Base-by-base conservation (phyloP, 2,888 invertebrate genomes). In the Volucella bombylans region DNA sequence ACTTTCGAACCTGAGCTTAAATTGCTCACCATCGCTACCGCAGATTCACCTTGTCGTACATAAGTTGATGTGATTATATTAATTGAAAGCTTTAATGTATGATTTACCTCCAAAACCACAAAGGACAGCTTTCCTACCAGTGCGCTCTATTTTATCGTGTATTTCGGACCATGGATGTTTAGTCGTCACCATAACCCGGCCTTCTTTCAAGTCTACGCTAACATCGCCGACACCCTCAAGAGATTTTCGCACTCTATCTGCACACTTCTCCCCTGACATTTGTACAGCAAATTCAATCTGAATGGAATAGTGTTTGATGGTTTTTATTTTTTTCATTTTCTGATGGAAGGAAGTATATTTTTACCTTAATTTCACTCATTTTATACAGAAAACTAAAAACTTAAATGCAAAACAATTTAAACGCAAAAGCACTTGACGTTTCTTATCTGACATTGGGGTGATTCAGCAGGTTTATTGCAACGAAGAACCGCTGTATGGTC, bases 111-210 rank as follows among this genome's bases (percentile, higher is more conserved):
- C 97, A 90, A 95, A 95, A 6, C 97, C 98, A 88, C 95, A 95
- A 0, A 97, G 91, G 0, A 97, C 95, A 1, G 96, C 96, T 87
- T 94, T 93, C 78, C 93, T 94, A 0, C 97, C 97, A 0, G 96
- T 95, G 31, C 88, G 87, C 87, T 93, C 93, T 31, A 93, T 93
- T 87, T 89, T 90, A 47, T 93, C 92, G 83, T 93, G 92, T 47
- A 93, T 88, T 55, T 91, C 85, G 0, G 91, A 91, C 91, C 92
- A 92, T 8, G 92, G 92, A 3, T 86, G 79, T 15, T 87, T 87
- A 9, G 92, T 90, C 15, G 91, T 87, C 8, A 92, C 87, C 15
- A 91, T 88, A 1, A 92, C 90, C 4, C 91, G 87, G 4, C 91
- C 91, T 64, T 89, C 87, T 3, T 86, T 65, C 2, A 87, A 38